Evolutionary conservation across 2,797 vertebrate genomes (phyloP).

Genomic region (Bovichtus variegatus): DNA sequence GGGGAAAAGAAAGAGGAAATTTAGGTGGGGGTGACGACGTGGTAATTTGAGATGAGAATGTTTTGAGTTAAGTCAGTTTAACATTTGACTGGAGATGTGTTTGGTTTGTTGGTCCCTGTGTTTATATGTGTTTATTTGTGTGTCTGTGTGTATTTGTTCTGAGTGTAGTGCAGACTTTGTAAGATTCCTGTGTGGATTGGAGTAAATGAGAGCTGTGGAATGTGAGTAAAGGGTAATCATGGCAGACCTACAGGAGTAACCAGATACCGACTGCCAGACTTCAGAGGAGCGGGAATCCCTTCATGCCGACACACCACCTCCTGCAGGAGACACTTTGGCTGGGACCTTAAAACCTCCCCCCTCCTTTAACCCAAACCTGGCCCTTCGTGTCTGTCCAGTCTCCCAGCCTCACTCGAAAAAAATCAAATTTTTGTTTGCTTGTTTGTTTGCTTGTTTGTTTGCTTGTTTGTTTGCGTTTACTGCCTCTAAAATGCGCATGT

Average conservation of each 20-base stretch:
- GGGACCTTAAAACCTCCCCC: constrained; percentile 36
- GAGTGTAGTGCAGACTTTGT: constrained; percentile 68
- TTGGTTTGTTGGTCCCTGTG: constrained; percentile 38
- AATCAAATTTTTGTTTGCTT: constrained; percentile 6
- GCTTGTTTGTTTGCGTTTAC: constrained; percentile 4
- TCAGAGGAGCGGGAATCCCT: constrained; percentile 79
- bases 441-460: constrained; percentile 3
- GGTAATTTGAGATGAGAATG: constrained; percentile 46
- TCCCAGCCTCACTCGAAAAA: constrained; percentile 7
- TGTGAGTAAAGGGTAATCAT: constrained; percentile 80
- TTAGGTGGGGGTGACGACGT: not conserved
- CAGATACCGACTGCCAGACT: constrained; percentile 77
- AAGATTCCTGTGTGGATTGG: constrained; percentile 81
- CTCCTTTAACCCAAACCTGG: constrained; percentile 46
- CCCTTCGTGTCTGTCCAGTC: constrained; percentile 27
- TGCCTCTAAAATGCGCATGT: constrained; percentile 3
- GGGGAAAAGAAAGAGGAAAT: not conserved
- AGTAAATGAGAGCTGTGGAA: constrained; percentile 83
- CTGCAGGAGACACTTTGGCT: constrained; percentile 76
- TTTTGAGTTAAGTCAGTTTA: constrained; percentile 46
- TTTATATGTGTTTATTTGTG: constrained; percentile 48
- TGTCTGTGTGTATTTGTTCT: constrained; percentile 27
- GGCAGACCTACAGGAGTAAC: constrained; percentile 79
- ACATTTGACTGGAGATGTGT: constrained; percentile 25
- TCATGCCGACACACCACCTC: constrained; percentile 62